Base-by-base conservation (phyloP, 1,140 invertebrate species). In the Trypoxylus dichotomus region DNA sequence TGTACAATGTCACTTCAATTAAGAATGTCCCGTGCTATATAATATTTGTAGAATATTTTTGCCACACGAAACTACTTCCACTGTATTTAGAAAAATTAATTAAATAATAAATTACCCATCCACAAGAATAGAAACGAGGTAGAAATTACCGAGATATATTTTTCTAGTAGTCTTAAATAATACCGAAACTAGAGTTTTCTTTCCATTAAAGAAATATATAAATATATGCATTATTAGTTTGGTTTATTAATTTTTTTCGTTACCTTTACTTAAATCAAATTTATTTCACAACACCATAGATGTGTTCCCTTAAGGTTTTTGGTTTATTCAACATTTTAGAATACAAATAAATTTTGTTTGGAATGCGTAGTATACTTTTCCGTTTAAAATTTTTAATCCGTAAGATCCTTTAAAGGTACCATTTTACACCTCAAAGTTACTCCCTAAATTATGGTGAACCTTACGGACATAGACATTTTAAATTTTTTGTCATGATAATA, bases 1-100 rank as follows among this genome's bases (percentile, higher is more conserved):
- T 47, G n/a, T 47, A 47, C 43, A 3, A 47, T n/a, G n/a, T n/a
- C 32, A 37, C 32, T 7, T 37, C 32, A 37, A 37, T 37, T 37
- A 37, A 8, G 32, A 37, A 58, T 58, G 15, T 58, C 7, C 15
- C 7, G 5, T 21, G 47, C 15, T 58, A 27, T 63, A 63, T 11
- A 11, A 63, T 19, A 63, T 19, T 24, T 63, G 60, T 63, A 63
- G 60, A 21, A 63, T 63, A 63, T 63, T 63, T 24, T 63, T 63
- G 5, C 10, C 7, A 47, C n/a, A 63, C 60, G 13, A 25, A 19
- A 63, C 19, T 6, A 63, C 60, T 63, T 63, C 60, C 60, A 47
- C 13, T 63, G 60, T 63, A 63, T 25, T 63, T 7, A 63, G 25
- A 25, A 63, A 19, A 63, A 24, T n/a, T n/a, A n/a, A n/a, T n/a